Evolutionary conservation across 2,888 invertebrate genomes (phyloP), one percentile per base, ranked within the genome.

Genomic region (Catocala sponsa): DNA sequence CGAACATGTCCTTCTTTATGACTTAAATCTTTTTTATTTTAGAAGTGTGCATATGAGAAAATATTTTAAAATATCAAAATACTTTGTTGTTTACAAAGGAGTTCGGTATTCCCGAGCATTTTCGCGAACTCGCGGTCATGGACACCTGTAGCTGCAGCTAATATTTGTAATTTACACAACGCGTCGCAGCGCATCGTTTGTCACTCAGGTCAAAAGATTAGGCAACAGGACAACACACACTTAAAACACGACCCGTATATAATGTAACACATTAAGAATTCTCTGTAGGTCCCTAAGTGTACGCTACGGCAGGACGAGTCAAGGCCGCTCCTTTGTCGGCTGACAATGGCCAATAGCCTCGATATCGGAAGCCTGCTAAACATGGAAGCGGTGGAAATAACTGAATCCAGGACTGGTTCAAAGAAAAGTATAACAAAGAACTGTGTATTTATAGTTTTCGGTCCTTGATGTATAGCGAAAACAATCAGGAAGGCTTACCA

Each of bases 321-420:
- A 76, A 76, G 76, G 76, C 58, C 72, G 32, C 54, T 50, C 74
- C 72, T 70, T 76, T 74, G 65, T 70, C 46, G 68, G 33, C 54
- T 62, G 38, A 76, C 76, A 76, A 76, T 76, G 38, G 70, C 25
- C 54, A 41, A 42, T 43, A 49, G 49, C 48, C 51, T 33, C 53
- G 48, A 41, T 49, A 55, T 50, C 52, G 59, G 12, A 12, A 63
- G 72, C 10, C 25, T 25, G n/a, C 48, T 48, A 32, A 42, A 74
- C 25, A 72, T 63, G 72, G 74, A 49, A 46, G 53, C 55, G 52
- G 54, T 68, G 54, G 55, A 65, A 68, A 73, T 75, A 65, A 65
- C 72, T 72, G n/a, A 33, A 15, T n/a, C 48, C 44, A 44, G 12
- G 48, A 38, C 6, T 49, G 50, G 59, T 12, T n/a, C 12, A 7